Conservation (phyloP, 1,140 invertebrate genomes). For the Papilio polyxenes region DNA sequence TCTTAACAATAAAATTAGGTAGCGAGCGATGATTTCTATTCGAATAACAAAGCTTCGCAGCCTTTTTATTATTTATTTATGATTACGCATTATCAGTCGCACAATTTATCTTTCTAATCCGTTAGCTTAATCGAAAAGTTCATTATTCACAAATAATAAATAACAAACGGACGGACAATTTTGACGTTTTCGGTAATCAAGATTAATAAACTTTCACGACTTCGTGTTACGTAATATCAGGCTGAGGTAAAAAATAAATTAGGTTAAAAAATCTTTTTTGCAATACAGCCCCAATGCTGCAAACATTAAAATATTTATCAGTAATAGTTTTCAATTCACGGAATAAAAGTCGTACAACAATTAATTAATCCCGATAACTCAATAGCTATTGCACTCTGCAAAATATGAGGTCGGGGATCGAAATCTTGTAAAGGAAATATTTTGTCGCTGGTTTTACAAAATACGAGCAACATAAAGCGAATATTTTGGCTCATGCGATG, state of each 20-base stretch:
- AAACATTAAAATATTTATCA: no score
- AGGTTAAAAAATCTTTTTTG: no score
- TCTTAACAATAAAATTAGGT: conserved; percentile 42
- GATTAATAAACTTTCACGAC: conserved; percentile 3
- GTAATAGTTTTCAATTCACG: no score
- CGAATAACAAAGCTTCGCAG: neutral
- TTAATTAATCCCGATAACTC: no score
- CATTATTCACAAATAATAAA: neutral
- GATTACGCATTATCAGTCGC: neutral
- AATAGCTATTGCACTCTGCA: no score
- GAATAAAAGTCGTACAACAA: no score
- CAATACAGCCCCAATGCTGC: no score
- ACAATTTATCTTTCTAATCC: conserved; percentile 8
- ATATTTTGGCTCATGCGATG: neutral
- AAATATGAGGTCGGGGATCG: no score
- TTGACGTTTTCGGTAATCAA: neutral
- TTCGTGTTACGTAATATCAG: neutral
- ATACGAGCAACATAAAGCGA: neutral
- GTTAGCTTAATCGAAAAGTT: neutral
- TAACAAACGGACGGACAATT: neutral
- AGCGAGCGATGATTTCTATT: conserved; percentile 44
- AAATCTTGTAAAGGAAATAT: no score
- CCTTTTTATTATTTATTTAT: neutral
- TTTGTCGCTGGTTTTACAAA: no score
- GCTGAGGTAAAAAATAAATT: neutral